Base-by-base conservation (phyloP, 2,113 vertebrate genomes). In the Nothobranchius kuhntae region DNA sequence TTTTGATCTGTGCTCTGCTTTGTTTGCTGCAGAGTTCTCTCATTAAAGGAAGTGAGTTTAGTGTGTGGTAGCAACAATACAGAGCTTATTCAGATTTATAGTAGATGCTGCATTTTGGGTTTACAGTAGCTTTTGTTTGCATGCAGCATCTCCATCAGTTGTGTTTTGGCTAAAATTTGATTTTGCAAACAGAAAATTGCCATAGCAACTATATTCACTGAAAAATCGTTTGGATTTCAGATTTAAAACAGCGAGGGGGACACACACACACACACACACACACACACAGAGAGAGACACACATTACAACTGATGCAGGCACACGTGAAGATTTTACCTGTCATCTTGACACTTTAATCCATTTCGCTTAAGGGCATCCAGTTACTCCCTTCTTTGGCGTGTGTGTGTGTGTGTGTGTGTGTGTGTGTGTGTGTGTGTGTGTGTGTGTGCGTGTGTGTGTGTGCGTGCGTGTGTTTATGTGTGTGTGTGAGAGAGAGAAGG, bases 261-360 rank as follows among this genome's bases (percentile, higher is more conserved):
- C 9, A 13, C 44, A 45, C 44, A 30, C 45, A 61, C 24, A 74
- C 38, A 35, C 63, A 48, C 3, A 40, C 38, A 38, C 36, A 38
- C 36, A 38, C 21, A 3, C 17, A 4, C 7, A 6, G n/a, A n/a
- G n/a, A n/a, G n/a, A n/a, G n/a, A 21, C 2, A 48, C 8, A 58
- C 42, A 58, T 17, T 47, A 61, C 46, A 66, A 44, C 36, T 48
- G 10, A 36, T 13, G 9, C 42, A 53, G 7, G 4, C 61, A 59
- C 44, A 46, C 53, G 53, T 40, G 36, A 62, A 30, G 54, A 24
- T 46, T 70, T 65, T 4, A 81, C 53, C 47, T 76, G 75, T 82
- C 69, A 67, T 83, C 61, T 57, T 83, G 73, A 83, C 73, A 80
- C 65, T 75, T 83, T 77, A 75, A 87, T 87, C 78, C 72, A 65